Conservation (phyloP, 2,888 invertebrate species). For the Strigamia crassipes region DNA sequence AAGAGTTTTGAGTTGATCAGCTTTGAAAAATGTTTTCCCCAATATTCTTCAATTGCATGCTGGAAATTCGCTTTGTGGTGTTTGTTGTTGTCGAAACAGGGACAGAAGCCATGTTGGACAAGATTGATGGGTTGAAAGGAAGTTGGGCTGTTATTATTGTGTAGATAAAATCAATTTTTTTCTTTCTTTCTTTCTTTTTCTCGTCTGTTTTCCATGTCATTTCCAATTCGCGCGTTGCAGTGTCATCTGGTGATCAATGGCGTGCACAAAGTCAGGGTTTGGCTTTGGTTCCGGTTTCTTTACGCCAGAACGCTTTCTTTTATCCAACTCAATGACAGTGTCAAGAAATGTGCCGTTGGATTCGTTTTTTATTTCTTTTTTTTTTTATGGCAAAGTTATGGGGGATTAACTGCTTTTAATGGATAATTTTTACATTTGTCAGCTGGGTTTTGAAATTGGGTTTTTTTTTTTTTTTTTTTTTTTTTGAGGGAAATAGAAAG, state of each 20-base stretch:
- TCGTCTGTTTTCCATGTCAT: neutral
- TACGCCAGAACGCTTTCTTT: neutral
- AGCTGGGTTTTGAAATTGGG: neutral
- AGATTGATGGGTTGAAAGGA: neutral
- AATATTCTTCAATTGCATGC: neutral
- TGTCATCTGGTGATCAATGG: slow-evolving; percentile 12
- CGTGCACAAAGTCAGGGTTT: neutral
- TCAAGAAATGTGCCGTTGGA: neutral
- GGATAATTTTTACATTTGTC: neutral
- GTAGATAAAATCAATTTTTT: neutral
- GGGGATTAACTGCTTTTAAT: neutral
- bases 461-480: too few relatives aligned
- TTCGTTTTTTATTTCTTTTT: neutral
- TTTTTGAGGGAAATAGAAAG: too few relatives aligned
- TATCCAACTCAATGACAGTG: slow-evolving; percentile 18
- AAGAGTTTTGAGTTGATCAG: neutral
- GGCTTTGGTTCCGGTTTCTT: slow-evolving; percentile 30
- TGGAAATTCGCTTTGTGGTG: neutral
- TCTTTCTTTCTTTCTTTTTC: neutral
- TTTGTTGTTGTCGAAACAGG: neutral
- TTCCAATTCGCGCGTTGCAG: slow-evolving; percentile 4
- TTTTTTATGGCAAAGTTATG: neutral
- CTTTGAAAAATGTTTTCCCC: neutral
- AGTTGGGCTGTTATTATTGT: slow-evolving; percentile 10
- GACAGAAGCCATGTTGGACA: neutral